phyloP scores from a whole-genome alignment of 2,113 vertebrate genomes.

The Platichthys stellatus region DNA sequence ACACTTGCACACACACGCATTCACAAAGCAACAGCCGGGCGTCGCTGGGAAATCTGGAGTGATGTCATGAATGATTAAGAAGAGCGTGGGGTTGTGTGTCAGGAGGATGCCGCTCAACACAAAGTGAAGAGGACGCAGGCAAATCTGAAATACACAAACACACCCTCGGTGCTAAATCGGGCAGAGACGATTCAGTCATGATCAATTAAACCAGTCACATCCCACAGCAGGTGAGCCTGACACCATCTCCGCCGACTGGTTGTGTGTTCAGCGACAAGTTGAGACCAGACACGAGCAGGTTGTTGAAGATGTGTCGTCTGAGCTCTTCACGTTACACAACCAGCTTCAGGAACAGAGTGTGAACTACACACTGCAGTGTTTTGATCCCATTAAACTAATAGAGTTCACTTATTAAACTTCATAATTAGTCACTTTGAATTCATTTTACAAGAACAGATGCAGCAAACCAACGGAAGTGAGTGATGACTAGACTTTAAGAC shows the following conservation, averaged over 20 bases:
- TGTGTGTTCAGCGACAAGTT: constrained; percentile 1
- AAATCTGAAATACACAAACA: not conserved
- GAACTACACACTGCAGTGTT: not conserved
- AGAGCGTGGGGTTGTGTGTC: constrained; percentile 27
- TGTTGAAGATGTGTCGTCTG: not conserved
- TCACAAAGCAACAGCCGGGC: constrained; percentile 45
- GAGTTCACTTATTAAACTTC: no score
- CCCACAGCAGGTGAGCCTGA: constrained; percentile 7
- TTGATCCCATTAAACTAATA: not conserved
- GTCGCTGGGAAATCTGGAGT: constrained; percentile 67
- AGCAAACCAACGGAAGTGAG: no score
- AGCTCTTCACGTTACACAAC: not conserved
- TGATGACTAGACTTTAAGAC: no score
- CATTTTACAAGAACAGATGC: no score
- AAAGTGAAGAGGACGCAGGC: not conserved
- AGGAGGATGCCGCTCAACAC: not conserved
- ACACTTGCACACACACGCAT: constrained; percentile 9
- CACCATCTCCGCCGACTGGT: not conserved
- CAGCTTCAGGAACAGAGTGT: not conserved
- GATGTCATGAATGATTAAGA: constrained; percentile 71
- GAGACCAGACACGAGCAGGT: constrained; percentile 4
- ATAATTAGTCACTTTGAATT: no score
- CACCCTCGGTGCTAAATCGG: not conserved
- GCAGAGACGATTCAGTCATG: not conserved
- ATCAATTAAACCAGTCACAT: constrained; percentile 1